Conservation (phyloP, 2,888 invertebrate species). For the Leucophenga maculata region DNA sequence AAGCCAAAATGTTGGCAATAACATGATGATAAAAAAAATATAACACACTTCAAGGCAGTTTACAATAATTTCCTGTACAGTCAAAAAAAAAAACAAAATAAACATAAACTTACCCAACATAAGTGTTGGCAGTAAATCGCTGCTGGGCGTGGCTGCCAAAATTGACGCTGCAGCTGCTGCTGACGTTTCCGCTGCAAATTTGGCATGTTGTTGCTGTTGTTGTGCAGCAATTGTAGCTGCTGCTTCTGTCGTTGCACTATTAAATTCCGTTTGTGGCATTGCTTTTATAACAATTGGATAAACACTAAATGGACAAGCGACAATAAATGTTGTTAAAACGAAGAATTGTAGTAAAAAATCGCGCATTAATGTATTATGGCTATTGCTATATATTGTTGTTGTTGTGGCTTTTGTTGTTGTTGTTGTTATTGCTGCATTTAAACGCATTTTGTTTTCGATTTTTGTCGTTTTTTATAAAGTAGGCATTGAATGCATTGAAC, state of each 20-base stretch:
- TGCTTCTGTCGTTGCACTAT: slow-evolving; percentile 24
- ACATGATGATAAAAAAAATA: too few relatives aligned
- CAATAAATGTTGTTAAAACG: slow-evolving; percentile 48
- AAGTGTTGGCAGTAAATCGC: slow-evolving; percentile 37
- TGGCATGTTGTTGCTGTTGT: slow-evolving; percentile 29
- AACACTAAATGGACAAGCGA: slow-evolving; percentile 51
- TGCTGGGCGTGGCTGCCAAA: slow-evolving; percentile 20
- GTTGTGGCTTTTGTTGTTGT: slow-evolving; percentile 8
- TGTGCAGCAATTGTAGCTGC: slow-evolving; percentile 24
- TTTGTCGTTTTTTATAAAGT: neutral
- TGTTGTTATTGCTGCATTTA: slow-evolving; percentile 21
- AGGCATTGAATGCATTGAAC: neutral
- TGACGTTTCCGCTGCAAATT: slow-evolving; percentile 26
- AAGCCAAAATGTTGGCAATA: too few relatives aligned
- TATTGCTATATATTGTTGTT: slow-evolving; percentile 18
- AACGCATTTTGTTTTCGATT: slow-evolving; percentile 10
- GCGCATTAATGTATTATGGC: slow-evolving; percentile 56
- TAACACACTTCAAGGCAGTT: too few relatives aligned
- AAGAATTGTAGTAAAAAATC: slow-evolving; percentile 55
- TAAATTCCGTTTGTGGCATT: slow-evolving; percentile 29
- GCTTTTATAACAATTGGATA: slow-evolving; percentile 44
- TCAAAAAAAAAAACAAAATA: too few relatives aligned
- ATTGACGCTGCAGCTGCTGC: slow-evolving; percentile 12
- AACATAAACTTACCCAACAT: slow-evolving; percentile 40
- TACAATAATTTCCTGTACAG: too few relatives aligned